Evolutionary conservation across 2,797 vertebrate species (phyloP).

Genomic region (Crenichthys baileyi): DNA sequence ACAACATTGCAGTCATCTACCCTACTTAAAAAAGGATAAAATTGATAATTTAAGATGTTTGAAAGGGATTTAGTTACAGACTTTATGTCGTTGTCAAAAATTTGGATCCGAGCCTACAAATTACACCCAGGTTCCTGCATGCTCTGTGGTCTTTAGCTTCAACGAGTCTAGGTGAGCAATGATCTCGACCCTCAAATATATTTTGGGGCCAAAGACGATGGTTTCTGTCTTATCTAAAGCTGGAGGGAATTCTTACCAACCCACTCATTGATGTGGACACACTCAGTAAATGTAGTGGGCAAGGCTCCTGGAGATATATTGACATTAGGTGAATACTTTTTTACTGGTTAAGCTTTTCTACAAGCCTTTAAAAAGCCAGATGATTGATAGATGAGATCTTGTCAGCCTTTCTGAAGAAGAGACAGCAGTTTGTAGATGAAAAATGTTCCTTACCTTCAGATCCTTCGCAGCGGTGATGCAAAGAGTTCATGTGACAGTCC

Average conservation of each 20-base stretch:
- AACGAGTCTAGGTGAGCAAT: background rate
- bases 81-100: no score
- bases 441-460: slow-evolving; percentile 64
- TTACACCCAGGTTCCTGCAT: no score
- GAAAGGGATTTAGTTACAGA: no score
- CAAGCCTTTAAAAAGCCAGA: no score
- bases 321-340: background rate
- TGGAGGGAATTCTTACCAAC: background rate
- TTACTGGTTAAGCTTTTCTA: no score
- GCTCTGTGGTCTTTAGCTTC: background rate
- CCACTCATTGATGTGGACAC: background rate
- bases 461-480: slow-evolving; percentile 53
- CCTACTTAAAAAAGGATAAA: no score
- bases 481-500: slow-evolving; percentile 57
- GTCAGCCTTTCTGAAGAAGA: background rate
- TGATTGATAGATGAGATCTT: no score
- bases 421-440: background rate
- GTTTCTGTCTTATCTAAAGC: background rate
- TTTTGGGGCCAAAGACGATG: background rate
- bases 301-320: background rate
- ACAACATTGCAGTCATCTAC: background rate
- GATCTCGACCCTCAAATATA: background rate
- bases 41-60: no score
- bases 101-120: no score
- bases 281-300: background rate